Base-by-base conservation (phyloP, 2,113 vertebrate species). In the Synodontis membranacea region DNA sequence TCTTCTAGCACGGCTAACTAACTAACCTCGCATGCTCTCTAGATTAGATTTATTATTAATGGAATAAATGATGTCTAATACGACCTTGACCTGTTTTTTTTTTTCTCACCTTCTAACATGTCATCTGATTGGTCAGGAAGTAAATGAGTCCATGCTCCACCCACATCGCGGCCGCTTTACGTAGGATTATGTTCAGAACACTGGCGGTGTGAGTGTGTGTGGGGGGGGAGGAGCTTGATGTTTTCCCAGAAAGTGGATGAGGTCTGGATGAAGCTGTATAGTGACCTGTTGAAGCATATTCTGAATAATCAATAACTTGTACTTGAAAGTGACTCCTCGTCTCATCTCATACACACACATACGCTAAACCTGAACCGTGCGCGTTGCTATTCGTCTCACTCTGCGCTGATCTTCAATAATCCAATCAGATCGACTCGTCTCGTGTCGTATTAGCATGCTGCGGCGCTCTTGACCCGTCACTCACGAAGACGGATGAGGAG, bases 401-500 rank as follows among this genome's bases (percentile, higher is more conserved):
- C 52, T 48, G 39, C 31, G 12, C 34, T 72, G 58, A 78, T 70
- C 62, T 80, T 84, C 76, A 44, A 86, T 84, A 90, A 89, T 84
- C 89, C 75, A 84, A 86, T 86, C 80, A 78, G 80, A 56, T 82
- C 46, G 60, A 76, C 31, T 34, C 39, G 64, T 8, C 74, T 21
- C 42, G 17, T 84, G 54, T 56, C 48, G 84, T 80, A 88, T 82
- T 86, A 86, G 64, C 74, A 86, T 86, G 84, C 75, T 28, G 37
- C 21, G 5, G 54, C n/a, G 70, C 52, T 31, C 21, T 19, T 58
- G 81, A 25, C 23, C 64, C 37, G 31, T 84, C 87, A 82, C 58
- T 88, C 87, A 81, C 7, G n/a, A 84, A 84, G 86, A 89, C 46
- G 79, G 82, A 89, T 68, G 84, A 79, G 42, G 60, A 72, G 31